These are phyloP conservation scores for Acrocephalus kingi DNA, from an alignment of 2,113 vertebrate species.

Conservation along the genomic window DNA sequence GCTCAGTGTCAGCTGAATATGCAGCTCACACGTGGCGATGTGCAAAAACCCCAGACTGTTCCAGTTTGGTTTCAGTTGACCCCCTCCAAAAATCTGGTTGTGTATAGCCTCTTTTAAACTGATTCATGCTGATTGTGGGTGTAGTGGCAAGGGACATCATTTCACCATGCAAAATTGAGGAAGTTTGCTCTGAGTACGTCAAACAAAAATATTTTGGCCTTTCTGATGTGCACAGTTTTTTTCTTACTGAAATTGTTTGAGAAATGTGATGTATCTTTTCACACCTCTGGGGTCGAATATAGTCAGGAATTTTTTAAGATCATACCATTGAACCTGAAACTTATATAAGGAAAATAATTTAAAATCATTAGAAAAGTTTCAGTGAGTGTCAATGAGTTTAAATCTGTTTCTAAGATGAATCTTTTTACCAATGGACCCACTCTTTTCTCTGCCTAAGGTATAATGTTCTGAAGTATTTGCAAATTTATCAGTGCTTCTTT, in stretches of 20 bases:
- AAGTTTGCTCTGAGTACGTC: background rate
- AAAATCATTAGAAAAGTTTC: background rate
- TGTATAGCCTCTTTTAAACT: background rate
- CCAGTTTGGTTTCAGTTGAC: background rate
- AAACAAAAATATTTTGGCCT: background rate
- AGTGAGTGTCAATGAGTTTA: background rate
- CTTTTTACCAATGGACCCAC: background rate
- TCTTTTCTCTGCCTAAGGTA: background rate
- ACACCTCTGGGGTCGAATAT: fast-evolving
- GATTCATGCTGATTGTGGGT: background rate
- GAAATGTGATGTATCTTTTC: background rate
- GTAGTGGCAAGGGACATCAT: background rate
- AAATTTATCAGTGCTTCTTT: background rate
- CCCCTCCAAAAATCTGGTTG: background rate
- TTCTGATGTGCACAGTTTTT: background rate
- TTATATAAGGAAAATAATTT: background rate
- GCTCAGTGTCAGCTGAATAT: background rate
- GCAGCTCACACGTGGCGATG: background rate
- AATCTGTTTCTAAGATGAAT: background rate
- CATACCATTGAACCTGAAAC: background rate
- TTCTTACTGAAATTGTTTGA: background rate
- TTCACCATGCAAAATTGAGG: background rate
- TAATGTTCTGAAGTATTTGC: background rate
- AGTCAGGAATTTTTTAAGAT: background rate
- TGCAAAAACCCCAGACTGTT: background rate